Evolutionary conservation across 2,888 invertebrate species (phyloP).

Genomic region (Drosophila atripex): DNA sequence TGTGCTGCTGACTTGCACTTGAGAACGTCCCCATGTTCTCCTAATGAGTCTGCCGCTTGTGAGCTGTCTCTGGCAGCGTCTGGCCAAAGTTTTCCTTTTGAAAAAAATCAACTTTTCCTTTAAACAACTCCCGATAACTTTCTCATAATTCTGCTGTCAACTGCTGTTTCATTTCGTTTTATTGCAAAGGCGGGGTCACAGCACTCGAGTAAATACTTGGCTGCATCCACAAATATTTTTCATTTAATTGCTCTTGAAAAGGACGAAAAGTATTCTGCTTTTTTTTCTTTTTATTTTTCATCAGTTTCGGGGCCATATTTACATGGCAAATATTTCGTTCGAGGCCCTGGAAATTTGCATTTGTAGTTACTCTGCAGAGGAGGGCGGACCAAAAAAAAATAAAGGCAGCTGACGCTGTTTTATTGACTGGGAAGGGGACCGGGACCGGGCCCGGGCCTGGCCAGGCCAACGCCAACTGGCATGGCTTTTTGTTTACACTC

Average conservation of each 20-base stretch:
- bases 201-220: conserved; percentile 34
- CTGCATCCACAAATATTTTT: conserved; percentile 68
- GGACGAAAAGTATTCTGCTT: conserved; percentile 22
- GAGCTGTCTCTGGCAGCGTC: conserved; percentile 5
- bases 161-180: conserved; percentile 6
- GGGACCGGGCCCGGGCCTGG: conserved; percentile 13
- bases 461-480: conserved; percentile 24
- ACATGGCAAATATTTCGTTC: conserved; percentile 70
- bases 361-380: conserved; percentile 31
- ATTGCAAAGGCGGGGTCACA: conserved; percentile 12
- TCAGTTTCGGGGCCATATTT: conserved; percentile 52
- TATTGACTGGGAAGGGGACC: conserved; percentile 67
- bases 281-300: conserved; percentile 18
- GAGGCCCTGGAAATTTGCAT: conserved; percentile 58
- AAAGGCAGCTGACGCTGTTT: conserved; percentile 63
- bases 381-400: conserved; percentile 1
- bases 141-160: conserved; percentile 43
- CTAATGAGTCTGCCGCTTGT: conserved; percentile 39
- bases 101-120: conserved; percentile 3
- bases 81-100: conserved; percentile 10
- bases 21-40: conserved; percentile 22
- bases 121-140: conserved; percentile 32
- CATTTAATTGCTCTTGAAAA: conserved; percentile 73
- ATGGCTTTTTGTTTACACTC: conserved; percentile 61
- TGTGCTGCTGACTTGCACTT: conserved; percentile 25